Percentiles rank a stretch among this genome's conserved stretches.
Evolutionary conservation across 2,888 invertebrate species (phyloP).

Genomic region (Ceraclea dissimilis): DNA sequence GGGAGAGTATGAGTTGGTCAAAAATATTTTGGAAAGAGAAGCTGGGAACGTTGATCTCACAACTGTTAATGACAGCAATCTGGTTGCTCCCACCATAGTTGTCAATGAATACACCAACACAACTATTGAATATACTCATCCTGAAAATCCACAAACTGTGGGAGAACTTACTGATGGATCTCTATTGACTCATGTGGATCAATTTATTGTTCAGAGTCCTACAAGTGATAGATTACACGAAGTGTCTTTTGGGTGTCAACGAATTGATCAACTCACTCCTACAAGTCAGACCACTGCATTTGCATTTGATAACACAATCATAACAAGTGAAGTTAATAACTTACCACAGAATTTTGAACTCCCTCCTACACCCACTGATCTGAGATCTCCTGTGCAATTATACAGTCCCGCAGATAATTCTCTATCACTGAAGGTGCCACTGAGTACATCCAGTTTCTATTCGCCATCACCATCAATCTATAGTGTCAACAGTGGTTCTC

Average conservation of each 20-base stretch:
- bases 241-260: neutral
- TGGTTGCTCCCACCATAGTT: neutral
- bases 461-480: slow-evolving; percentile 1
- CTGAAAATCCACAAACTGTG: neutral
- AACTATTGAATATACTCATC: neutral
- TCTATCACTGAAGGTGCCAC: neutral
- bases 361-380: neutral
- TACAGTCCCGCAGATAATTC: slow-evolving; percentile 4
- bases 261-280: slow-evolving; percentile 1
- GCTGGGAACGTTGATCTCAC: neutral
- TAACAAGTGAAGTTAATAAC: neutral
- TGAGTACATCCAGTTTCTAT: neutral
- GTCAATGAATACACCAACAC: neutral
- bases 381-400: neutral
- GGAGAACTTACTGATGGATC: neutral
- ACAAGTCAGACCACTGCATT: neutral
- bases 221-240: neutral
- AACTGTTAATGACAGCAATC: neutral
- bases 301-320: neutral
- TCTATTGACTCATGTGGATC: neutral
- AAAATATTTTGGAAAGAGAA: slow-evolving; percentile 4
- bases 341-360: neutral
- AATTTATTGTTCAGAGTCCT: neutral
- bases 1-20: neutral
- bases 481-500: neutral